Evolutionary conservation across 2,888 invertebrate genomes (phyloP), one percentile per base, ranked within the genome.

Genomic region (Drosophila meridionalis): DNA sequence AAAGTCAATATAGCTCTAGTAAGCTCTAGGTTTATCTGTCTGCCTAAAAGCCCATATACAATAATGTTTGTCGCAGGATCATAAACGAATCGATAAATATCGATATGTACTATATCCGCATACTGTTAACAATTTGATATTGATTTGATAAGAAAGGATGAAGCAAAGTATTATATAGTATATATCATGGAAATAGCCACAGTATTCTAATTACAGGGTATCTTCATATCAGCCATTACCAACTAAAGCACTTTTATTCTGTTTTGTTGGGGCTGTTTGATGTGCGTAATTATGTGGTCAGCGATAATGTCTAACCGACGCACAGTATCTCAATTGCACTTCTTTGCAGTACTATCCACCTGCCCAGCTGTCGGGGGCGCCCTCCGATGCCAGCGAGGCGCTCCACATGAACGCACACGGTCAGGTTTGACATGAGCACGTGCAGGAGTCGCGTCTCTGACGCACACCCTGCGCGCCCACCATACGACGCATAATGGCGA

Each of bases 391-490:
- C 91, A 97, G 94, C 89, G 97, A 97, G 89, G 95, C 96, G 78
- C 95, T 97, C 67, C 97, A 97, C 94, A 96, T 96, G 94, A 97
- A 96, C 93, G 97, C 96, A 28, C 97, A 97, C 93, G 97, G 97
- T 82, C 97, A 97, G 93, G 97, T 97, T 94, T 97, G 96, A 96
- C 95, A 95, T 93, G 94, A 94, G 92, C 93, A 92, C 87, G 95
- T 94, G 93, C 94, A 95, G 94, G 86, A 95, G 93, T 94, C 94
- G 94, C 92, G 93, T 73, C 93, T 93, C 83, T 93, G 93, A 93
- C 93, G 93, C 79, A 93, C 93, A 87, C 93, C 93, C 91, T 93
- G 93, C 92, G 93, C 93, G 72, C 93, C 93, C 75, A 93, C 93
- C 68, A 93, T 93, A 81, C 91, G 93, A 67, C 90, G 93, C 59